Percentiles rank a stretch among this genome's conserved stretches.
Evolutionary conservation across 1,140 invertebrate genomes (phyloP).

Genomic region (Drosophila orosa): DNA sequence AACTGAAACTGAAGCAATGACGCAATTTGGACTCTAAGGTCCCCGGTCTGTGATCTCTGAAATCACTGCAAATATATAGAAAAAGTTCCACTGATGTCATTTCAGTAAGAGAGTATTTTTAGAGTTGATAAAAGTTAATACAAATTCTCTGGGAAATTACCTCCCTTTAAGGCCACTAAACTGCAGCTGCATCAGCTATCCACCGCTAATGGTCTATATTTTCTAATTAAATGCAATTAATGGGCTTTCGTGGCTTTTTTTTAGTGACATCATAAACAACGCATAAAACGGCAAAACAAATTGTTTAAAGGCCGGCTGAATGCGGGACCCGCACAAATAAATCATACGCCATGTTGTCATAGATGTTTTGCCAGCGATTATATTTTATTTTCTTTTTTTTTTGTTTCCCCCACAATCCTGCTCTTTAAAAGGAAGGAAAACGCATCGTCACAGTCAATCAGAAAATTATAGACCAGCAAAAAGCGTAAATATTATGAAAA

Average conservation of each 20-base stretch:
- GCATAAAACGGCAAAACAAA: slow-evolving; percentile 26
- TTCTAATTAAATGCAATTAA: slow-evolving; percentile 61
- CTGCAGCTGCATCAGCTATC: neutral
- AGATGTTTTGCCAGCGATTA: slow-evolving; percentile 47
- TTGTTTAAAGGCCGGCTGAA: slow-evolving; percentile 37
- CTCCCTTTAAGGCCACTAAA: too few species aligned
- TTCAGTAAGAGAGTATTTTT: neutral
- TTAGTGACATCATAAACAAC: slow-evolving; percentile 42
- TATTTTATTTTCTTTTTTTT: neutral
- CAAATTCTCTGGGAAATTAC: neutral
- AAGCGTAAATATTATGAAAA: slow-evolving; percentile 56
- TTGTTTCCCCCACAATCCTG: neutral
- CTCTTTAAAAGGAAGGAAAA: slow-evolving; percentile 36
- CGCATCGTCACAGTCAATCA: slow-evolving; percentile 27
- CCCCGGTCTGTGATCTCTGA: slow-evolving; percentile 20
- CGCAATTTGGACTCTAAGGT: slow-evolving; percentile 44
- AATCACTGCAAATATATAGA: slow-evolving; percentile 44
- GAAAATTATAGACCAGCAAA: slow-evolving; percentile 38
- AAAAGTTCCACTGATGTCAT: slow-evolving; percentile 51
- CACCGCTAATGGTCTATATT: slow-evolving; percentile 34
- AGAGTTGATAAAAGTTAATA: neutral
- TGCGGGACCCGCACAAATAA: slow-evolving; percentile 67
- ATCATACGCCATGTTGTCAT: slow-evolving; percentile 60
- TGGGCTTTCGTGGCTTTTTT: slow-evolving; percentile 33
- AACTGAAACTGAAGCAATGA: slow-evolving; percentile 41